These are phyloP conservation scores for Hippoglossus hippoglossus DNA, from an alignment of 2,797 vertebrate genomes.

Conservation along the genomic window DNA sequence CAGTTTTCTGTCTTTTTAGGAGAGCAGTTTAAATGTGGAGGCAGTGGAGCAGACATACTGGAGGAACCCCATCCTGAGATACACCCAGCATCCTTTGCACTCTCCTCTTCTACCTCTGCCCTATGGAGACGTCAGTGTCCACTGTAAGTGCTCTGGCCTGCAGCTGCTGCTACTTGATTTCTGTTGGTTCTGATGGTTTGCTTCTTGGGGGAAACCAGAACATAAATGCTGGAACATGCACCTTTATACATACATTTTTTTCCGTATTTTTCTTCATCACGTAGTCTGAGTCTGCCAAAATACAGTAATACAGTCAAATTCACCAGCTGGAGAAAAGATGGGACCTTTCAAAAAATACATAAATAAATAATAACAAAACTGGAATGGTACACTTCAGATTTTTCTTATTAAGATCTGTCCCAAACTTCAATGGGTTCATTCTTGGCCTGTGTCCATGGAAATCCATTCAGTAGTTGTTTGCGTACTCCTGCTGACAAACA, in stretches of 20 bases:
- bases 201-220: background rate
- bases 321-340: background rate
- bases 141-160: constrained; percentile 81
- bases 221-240: background rate
- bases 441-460: too few relatives aligned
- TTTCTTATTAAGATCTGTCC: too few relatives aligned
- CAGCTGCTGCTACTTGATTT: background rate
- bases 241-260: background rate
- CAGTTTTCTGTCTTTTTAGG: constrained; percentile 73
- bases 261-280: background rate
- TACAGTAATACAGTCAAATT: too few relatives aligned
- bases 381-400: too few relatives aligned
- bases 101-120: constrained; percentile 92
- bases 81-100: constrained; percentile 94
- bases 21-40: constrained; percentile 92
- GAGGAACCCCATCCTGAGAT: constrained; percentile 94
- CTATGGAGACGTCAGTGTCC: constrained; percentile 89
- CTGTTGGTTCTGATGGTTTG: background rate
- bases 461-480: too few relatives aligned
- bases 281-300: background rate
- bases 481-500: too few relatives aligned
- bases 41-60: constrained; percentile 94
- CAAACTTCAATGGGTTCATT: too few relatives aligned
- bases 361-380: too few relatives aligned
- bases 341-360: too few relatives aligned